Evolutionary conservation across 2,113 vertebrate species (phyloP), one percentile per base, ranked within the genome.

Genomic region (Atherinomorus stipes): DNA sequence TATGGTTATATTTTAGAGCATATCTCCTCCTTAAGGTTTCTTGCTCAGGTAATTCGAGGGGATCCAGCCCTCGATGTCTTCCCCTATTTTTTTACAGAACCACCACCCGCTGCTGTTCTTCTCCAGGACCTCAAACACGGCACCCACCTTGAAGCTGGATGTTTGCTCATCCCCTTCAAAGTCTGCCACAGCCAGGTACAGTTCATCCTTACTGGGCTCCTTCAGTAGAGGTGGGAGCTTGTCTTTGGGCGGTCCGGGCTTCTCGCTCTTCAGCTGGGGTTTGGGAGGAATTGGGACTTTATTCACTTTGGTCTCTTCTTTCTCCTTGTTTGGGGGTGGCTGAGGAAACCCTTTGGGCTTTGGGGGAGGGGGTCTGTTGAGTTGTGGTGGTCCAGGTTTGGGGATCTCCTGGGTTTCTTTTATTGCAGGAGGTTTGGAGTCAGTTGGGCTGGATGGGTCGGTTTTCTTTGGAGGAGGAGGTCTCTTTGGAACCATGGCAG

Each of bases 21-120:
- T 19, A 7, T 73, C 62, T 53, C 64, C 81, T n/a, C 42, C 26
- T 89, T 98, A 99, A 1, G 94, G 95, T 94, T 99, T 99, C 93
- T 97, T 99, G 71, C 94, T 90, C 80, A 99, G 95, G 91, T 98
- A 99, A 85, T 98, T 99, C 68, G 98, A 99, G 90, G 98, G 98
- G 91, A 99, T 97, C 98, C 98, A 99, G 94, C 96, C 95, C 94
- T 99, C 98, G 70, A 92, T 91, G 0, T 94, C 92, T 8, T 94
- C 95, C 0, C 94, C 91, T 45, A 96, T 88, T 8, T 96, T 96
- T 89, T 96, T 98, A 94, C 98, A 99, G 91, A 98, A 98, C 98
- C 98, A 98, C 98, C 98, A 99, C 72, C 98, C 98, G 0, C 93
- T 98, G 94, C 89, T 94, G 82, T 94, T 98, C 89, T 94, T 97